phyloP scores from a whole-genome alignment of 2,113 vertebrate species.

The Varanus salvator region DNA sequence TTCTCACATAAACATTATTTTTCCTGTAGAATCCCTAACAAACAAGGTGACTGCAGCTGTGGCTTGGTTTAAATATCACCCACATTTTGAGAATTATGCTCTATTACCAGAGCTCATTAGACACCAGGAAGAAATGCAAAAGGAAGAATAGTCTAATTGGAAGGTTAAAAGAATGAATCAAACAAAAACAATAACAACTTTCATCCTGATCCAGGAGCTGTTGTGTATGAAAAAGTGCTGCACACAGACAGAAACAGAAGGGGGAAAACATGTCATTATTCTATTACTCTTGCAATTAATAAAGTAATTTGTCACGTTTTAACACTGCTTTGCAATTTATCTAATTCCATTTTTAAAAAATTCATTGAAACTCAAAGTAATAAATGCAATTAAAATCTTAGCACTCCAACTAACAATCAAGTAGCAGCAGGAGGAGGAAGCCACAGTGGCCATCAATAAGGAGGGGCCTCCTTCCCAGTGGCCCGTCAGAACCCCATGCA shows the following conservation, averaged over 20 bases:
- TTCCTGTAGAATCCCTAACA: not conserved
- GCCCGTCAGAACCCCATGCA: not conserved
- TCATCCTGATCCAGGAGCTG: not conserved
- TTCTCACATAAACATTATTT: not conserved
- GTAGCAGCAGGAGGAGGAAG: not conserved
- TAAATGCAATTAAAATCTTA: not conserved
- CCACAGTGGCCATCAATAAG: not conserved
- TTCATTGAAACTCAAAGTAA: not conserved
- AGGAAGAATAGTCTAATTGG: not conserved
- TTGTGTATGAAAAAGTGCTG: not conserved
- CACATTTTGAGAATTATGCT: not conserved
- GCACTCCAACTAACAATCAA: not conserved
- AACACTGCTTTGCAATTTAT: not conserved
- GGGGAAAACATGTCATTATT: not conserved
- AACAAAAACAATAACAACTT: not conserved
- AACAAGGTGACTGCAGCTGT: not conserved
- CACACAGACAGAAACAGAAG: not conserved
- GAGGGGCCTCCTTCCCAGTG: not conserved
- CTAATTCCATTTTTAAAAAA: not conserved
- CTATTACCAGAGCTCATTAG: not conserved
- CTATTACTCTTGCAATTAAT: not conserved
- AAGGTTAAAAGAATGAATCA: not conserved
- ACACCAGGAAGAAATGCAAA: not conserved
- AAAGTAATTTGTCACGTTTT: not conserved
- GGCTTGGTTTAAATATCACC: not conserved